These are phyloP conservation scores for Speoplatyrhinus poulsoni DNA, from an alignment of 2,113 vertebrate genomes.

Conservation along the genomic window DNA sequence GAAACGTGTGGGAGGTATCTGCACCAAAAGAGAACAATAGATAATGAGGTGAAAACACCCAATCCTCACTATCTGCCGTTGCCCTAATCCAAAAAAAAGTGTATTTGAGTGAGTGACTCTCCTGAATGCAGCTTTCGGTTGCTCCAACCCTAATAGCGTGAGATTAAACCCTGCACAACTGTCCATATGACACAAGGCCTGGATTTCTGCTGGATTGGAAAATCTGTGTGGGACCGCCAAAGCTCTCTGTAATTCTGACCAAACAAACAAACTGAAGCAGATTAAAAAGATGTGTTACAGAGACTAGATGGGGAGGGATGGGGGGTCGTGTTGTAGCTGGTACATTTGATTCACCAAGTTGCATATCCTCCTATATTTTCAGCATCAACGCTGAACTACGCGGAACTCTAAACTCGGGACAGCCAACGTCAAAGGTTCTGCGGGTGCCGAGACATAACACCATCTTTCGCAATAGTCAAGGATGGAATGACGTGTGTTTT, in stretches of 20 bases:
- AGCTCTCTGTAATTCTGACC: conserved; percentile 46
- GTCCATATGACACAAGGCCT: conserved; percentile 69
- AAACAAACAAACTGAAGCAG: conserved; percentile 34
- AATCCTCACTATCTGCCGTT: conserved; percentile 49
- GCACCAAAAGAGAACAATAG: conserved; percentile 26
- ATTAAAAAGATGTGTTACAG: conserved; percentile 57
- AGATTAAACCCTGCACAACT: conserved; percentile 72
- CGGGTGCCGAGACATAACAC: no score
- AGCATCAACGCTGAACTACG: no score
- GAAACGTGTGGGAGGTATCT: conserved; percentile 18
- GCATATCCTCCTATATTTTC: no score
- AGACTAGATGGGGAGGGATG: conserved; percentile 18
- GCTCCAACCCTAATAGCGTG: conserved; percentile 58
- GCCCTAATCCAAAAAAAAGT: conserved; percentile 54
- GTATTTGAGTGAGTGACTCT: conserved; percentile 29
- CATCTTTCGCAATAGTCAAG: no score
- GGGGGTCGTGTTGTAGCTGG: conserved; percentile 13
- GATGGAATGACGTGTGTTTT: no score
- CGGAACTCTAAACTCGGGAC: no score
- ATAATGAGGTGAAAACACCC: conserved; percentile 24
- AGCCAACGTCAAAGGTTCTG: no score
- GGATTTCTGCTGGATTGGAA: conserved; percentile 74
- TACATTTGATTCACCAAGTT: no score
- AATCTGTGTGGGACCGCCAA: conserved; percentile 68
- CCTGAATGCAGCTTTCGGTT: conserved; percentile 26